Percentiles rank a stretch among this genome's conserved stretches.
These are phyloP conservation scores for Tympanoctomys barrerae DNA, from an alignment of 2,797 vertebrate species.

Conservation along the genomic window DNA sequence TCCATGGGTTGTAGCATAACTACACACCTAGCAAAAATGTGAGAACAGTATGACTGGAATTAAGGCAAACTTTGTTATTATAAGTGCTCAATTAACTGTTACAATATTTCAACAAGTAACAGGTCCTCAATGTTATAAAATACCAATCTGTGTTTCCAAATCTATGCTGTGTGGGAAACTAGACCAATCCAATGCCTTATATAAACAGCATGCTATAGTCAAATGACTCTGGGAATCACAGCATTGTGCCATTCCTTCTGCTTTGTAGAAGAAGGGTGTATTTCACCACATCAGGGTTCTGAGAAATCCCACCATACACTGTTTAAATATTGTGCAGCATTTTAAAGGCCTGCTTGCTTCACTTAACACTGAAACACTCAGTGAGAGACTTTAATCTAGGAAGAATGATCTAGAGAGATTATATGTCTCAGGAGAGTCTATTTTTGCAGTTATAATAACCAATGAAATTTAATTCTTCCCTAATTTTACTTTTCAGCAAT, in stretches of 20 bases:
- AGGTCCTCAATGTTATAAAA: not conserved
- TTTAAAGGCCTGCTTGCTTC: not conserved
- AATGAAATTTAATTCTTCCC: constrained; percentile 7
- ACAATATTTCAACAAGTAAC: not conserved
- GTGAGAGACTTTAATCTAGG: not conserved
- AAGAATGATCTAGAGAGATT: not conserved
- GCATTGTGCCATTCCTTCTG: not conserved
- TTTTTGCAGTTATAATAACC: not conserved
- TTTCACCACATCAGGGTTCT: not conserved
- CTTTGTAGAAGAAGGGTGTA: not conserved
- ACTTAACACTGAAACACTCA: not conserved
- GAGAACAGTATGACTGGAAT: not conserved
- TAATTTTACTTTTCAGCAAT: not conserved
- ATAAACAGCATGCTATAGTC: not conserved
- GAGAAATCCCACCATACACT: not conserved
- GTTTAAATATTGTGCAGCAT: not conserved
- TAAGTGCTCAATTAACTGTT: not conserved
- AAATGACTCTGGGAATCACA: not conserved
- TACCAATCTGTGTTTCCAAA: not conserved
- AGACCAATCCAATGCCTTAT: not conserved
- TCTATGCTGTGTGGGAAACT: not conserved
- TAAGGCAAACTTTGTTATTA: not conserved
- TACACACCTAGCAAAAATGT: not conserved
- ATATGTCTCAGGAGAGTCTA: not conserved
- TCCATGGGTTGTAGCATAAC: not conserved